A percentile compares a stretch with the other conserved stretches of the same genome.
These are phyloP conservation scores for Geopemphigus sp. DNA, from an alignment of 1,140 invertebrate species.

Conservation along the genomic window DNA sequence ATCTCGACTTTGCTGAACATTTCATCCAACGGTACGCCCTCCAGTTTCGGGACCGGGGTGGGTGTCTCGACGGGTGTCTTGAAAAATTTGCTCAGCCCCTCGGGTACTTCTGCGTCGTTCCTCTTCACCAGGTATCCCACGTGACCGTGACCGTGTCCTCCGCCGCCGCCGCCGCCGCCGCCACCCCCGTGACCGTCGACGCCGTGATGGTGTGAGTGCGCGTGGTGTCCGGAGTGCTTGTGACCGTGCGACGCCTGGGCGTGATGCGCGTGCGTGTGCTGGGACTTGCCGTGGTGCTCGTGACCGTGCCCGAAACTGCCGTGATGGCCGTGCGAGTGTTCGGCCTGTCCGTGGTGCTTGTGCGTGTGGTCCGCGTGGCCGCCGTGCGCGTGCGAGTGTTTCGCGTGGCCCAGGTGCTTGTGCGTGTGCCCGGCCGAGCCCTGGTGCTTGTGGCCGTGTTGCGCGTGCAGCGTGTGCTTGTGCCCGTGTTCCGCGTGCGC, in stretches of 20 bases:
- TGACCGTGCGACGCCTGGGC: slow-evolving; percentile 50
- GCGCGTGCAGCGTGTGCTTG: slow-evolving; percentile 47
- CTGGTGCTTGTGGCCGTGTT: slow-evolving; percentile 50
- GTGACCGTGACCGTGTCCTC: neutral
- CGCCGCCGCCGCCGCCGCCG: slow-evolving; percentile 31
- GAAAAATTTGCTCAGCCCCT: slow-evolving; percentile 47
- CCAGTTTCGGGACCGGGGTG: neutral
- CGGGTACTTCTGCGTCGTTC: slow-evolving; percentile 31
- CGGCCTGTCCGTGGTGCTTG: slow-evolving; percentile 50
- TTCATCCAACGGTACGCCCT: slow-evolving; percentile 28
- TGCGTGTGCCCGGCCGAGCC: slow-evolving; percentile 49
- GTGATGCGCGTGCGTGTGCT: slow-evolving; percentile 50
- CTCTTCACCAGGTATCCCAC: slow-evolving; percentile 45
- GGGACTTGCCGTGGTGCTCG: slow-evolving; percentile 50
- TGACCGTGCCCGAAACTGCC: slow-evolving; percentile 50
- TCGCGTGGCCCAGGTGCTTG: slow-evolving; percentile 48
- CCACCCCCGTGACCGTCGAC: slow-evolving; percentile 49
- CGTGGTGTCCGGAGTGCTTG: slow-evolving; percentile 48
- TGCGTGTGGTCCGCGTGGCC: slow-evolving; percentile 50
- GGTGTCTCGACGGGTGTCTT: neutral
- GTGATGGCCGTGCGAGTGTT: slow-evolving; percentile 51
- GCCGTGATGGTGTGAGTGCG: slow-evolving; percentile 49
- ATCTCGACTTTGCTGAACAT: slow-evolving; percentile 43
- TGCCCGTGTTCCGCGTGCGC: slow-evolving; percentile 50
- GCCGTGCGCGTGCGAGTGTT: slow-evolving; percentile 48